Base-by-base conservation (phyloP, 2,113 vertebrate species). In the Sander lucioperca region DNA sequence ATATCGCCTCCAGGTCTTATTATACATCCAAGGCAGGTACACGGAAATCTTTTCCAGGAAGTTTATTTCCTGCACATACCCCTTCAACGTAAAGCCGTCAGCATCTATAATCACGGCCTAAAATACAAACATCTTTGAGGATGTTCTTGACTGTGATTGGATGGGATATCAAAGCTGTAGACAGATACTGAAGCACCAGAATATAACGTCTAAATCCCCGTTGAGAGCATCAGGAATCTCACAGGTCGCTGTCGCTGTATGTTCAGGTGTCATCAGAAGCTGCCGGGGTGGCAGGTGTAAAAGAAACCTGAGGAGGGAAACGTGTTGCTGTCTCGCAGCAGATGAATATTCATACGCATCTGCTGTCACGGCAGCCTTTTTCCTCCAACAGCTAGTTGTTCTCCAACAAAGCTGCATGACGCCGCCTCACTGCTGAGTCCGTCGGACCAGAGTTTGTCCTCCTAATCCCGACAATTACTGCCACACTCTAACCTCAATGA, bases 261-360 rank as follows among this genome's bases (percentile, higher is more conserved):
- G 54, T 62, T 66, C 72, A 23, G 15, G 15, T 4, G n/a, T 54
- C 33, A 25, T 16, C 43, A 8, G 43, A 43, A 36, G 75, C 9
- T 63, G 67, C 54, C 18, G 54, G 12, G 12, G 15, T 48, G 2
- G 65, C 19, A 43, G 3, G 3, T 43, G 61, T 58, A 10, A 39
- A 39, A 15, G n/a, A 63, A 88, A 74, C 71, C 67, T 27, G 77
- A 79, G 57, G 63, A 70, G 56, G 72, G 7, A 51, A 79, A 74
- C 9, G 58, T 15, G 72, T 43, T 30, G 36, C 23, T 19, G 39
- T 27, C 53, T 59, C 13, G 2, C 6, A 12, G 65, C 50, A 4
- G 51, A 71, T 91, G 82, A 90, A 91, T 90, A 91, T 91, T 82
- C 75, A 91, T 75, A 64, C 4, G 39, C 76, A 87, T 80, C 84